phyloP scores from a whole-genome alignment of 1,140 invertebrate species.

The Aleiodes sp. region DNA sequence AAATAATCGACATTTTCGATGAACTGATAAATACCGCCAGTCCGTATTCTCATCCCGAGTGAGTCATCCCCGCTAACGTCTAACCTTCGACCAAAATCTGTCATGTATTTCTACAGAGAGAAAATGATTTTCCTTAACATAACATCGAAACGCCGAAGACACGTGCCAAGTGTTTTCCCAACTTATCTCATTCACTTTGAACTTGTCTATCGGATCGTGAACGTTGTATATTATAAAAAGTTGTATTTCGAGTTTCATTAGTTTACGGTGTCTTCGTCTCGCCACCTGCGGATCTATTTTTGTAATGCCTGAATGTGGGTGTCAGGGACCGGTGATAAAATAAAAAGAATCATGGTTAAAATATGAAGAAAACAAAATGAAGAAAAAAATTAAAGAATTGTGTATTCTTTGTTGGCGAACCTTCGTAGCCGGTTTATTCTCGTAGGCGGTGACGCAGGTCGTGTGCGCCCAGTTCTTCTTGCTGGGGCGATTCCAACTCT shows the following conservation, averaged over 20 bases:
- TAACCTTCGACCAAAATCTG: too few relatives aligned
- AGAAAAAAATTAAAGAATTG: not conserved
- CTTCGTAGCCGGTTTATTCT: conserved; percentile 7
- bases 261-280: not conserved
- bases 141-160: too few relatives aligned
- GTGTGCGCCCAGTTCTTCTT: not conserved
- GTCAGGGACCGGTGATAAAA: not conserved
- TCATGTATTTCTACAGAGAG: too few relatives aligned
- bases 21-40: too few relatives aligned
- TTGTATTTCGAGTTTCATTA: not conserved
- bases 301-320: not conserved
- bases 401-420: conserved; percentile 7
- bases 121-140: too few relatives aligned
- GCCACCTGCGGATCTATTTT: conserved; percentile 17
- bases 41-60: too few relatives aligned
- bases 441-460: not conserved
- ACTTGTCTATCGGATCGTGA: not conserved
- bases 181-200: too few relatives aligned
- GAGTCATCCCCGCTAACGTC: too few relatives aligned
- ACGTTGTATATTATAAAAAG: not conserved
- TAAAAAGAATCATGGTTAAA: not conserved
- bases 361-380: not conserved
- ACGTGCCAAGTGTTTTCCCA: too few relatives aligned
- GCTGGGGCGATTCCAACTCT: not conserved
- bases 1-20: too few relatives aligned